Evolutionary conservation across 2,888 invertebrate species (phyloP).

Genomic region (Scaptomyza flava): DNA sequence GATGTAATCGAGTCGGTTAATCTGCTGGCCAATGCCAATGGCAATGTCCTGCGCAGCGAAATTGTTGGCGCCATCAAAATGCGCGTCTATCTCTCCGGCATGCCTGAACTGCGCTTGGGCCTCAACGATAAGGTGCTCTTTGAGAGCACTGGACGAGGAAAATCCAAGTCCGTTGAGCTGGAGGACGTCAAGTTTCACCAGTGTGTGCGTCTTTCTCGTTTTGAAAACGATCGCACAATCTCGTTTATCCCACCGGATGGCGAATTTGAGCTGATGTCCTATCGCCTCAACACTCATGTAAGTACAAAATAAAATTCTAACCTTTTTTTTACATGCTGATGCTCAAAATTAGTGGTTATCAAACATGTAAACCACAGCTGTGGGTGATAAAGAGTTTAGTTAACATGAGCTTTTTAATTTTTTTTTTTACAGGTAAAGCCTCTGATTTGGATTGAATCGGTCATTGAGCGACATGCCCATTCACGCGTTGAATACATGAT

Average conservation of each 20-base stretch:
- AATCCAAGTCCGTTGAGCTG: conserved; percentile 98
- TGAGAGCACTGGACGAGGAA: conserved; percentile 98
- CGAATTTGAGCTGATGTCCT: conserved; percentile 99
- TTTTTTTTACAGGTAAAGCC: conserved; percentile 89
- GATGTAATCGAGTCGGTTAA: conserved; percentile 99
- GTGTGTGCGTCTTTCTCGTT: conserved; percentile 97
- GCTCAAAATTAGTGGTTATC: not conserved
- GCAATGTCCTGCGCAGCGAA: conserved; percentile 97
- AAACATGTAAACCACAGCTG: too few species aligned
- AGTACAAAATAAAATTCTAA: conserved; percentile 32
- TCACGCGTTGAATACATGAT: conserved; percentile 99
- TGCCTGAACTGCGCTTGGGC: conserved; percentile 98
- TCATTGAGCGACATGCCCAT: conserved; percentile 98
- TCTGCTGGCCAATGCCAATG: conserved; percentile 97
- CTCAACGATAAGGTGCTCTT: conserved; percentile 99
- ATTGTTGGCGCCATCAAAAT: conserved; percentile 99
- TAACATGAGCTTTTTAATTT: not conserved
- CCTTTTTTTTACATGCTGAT: not conserved
- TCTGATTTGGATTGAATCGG: conserved; percentile 99
- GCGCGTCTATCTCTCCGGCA: conserved; percentile 98
- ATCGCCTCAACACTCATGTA: conserved; percentile 97
- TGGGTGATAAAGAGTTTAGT: not conserved
- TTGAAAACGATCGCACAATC: conserved; percentile 99
- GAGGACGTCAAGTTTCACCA: conserved; percentile 99
- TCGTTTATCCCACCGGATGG: conserved; percentile 99